Percentiles rank a stretch among this genome's conserved stretches.
Evolutionary conservation across 2,113 vertebrate species (phyloP).

Genomic region (Scortum barcoo): DNA sequence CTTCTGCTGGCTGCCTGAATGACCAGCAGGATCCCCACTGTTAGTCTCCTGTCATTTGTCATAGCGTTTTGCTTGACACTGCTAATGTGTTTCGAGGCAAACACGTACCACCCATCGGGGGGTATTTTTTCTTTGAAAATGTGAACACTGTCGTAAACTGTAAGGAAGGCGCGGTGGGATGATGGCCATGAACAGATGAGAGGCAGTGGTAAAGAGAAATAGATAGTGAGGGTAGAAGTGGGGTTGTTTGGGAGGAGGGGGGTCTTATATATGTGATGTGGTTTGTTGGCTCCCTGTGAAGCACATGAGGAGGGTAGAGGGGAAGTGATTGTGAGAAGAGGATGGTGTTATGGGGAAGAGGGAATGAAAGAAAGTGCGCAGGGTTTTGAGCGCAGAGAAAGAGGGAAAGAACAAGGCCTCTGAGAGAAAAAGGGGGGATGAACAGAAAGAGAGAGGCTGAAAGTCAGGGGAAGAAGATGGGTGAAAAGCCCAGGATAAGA

Average conservation of each 20-base stretch:
- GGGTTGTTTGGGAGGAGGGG: conserved; percentile 9
- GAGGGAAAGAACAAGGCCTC: conserved; percentile 12
- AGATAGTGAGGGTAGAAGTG: conserved; percentile 6
- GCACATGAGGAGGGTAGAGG: conserved; percentile 43
- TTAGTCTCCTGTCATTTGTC: conserved; percentile 73
- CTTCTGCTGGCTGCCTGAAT: conserved; percentile 59
- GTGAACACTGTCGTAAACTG: conserved; percentile 44
- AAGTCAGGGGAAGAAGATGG: conserved; percentile 27
- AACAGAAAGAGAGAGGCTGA: conserved; percentile 47
- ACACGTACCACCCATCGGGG: conserved; percentile 56
- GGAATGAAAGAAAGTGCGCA: conserved; percentile 53
- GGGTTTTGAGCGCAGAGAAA: conserved; percentile 27
- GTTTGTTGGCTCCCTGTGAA: conserved; percentile 56
- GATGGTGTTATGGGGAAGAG: conserved; percentile 42
- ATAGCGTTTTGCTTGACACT: conserved; percentile 62
- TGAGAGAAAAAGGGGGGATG: conserved; percentile 39
- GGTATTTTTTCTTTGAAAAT: conserved; percentile 53
- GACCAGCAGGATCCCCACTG: conserved; percentile 69
- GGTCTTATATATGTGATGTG: conserved; percentile 59
- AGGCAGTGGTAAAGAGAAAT: conserved; percentile 36
- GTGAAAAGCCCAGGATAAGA: conserved; percentile 41
- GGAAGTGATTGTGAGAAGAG: conserved; percentile 54
- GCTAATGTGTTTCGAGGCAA: conserved; percentile 73
- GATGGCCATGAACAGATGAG: conserved; percentile 49
- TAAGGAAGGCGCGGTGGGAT: conserved; percentile 39